These are phyloP conservation scores for Catharus ustulatus DNA, from an alignment of 2,797 vertebrate species.

Conservation along the genomic window DNA sequence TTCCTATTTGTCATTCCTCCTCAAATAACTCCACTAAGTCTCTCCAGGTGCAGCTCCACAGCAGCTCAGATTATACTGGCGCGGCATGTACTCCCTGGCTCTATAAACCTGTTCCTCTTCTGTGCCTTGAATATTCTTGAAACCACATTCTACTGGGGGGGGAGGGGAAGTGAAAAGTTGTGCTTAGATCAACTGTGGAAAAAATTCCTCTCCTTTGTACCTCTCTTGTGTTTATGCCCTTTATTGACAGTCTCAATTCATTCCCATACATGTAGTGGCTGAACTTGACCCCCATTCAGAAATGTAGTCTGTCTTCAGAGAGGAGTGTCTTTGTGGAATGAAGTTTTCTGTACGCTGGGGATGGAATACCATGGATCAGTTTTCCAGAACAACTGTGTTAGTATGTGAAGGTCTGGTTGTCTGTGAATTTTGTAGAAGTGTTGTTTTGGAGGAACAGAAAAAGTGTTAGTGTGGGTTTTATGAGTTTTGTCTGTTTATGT, in stretches of 20 bases:
- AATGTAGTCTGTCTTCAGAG: neutral
- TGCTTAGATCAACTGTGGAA: neutral
- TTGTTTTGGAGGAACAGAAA: neutral
- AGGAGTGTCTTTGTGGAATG: neutral
- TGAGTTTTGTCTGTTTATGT: neutral
- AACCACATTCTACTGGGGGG: neutral
- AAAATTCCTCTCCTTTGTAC: neutral
- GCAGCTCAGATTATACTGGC: neutral
- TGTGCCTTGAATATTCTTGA: neutral
- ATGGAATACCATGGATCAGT: neutral
- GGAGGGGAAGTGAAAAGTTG: neutral
- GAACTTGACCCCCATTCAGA: neutral
- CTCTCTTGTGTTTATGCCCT: neutral
- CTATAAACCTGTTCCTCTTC: neutral
- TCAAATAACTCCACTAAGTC: neutral
- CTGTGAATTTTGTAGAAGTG: neutral
- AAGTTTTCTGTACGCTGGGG: neutral
- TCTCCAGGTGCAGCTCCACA: neutral
- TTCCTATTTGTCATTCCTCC: neutral
- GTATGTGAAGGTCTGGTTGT: neutral
- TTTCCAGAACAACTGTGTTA: neutral
- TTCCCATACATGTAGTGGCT: neutral
- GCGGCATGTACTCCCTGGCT: neutral
- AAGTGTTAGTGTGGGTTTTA: neutral
- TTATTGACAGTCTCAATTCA: neutral